Percentiles rank a stretch among this genome's conserved stretches.
phyloP scores from a whole-genome alignment of 2,797 vertebrate genomes.

The Argentina silus region DNA sequence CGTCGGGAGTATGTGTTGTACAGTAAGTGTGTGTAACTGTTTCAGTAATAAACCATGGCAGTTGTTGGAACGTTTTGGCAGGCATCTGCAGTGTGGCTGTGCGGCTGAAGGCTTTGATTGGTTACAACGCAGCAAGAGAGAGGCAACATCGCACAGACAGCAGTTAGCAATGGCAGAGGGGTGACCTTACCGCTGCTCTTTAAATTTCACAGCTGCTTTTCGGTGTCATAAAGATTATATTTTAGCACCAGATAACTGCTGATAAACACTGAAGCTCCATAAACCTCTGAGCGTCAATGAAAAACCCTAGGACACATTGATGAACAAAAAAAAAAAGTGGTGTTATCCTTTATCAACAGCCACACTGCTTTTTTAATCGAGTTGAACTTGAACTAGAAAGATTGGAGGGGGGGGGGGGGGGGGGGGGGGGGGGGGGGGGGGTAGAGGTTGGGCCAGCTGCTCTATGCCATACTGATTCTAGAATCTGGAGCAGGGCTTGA shows the following conservation, averaged over 20 bases:
- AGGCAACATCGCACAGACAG: slow-evolving; percentile 20
- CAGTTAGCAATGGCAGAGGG: slow-evolving; percentile 39
- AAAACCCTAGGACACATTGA: slow-evolving; percentile 44
- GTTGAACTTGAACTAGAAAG: slow-evolving; percentile 49
- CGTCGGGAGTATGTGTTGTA: no score
- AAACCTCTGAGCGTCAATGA: slow-evolving; percentile 57
- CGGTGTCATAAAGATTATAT: slow-evolving; percentile 62
- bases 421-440: slow-evolving; percentile 56
- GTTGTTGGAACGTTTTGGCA: slow-evolving; percentile 39
- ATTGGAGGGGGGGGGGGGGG: slow-evolving; percentile 56
- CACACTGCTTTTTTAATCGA: slow-evolving; percentile 38
- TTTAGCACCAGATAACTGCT: slow-evolving; percentile 58
- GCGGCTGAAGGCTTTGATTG: slow-evolving; percentile 38
- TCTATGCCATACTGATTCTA: slow-evolving; percentile 26
- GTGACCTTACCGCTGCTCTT: slow-evolving; percentile 56
- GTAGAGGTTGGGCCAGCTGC: slow-evolving; percentile 21
- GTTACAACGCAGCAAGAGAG: slow-evolving; percentile 20
- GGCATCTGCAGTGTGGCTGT: slow-evolving; percentile 10
- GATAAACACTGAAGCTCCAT: slow-evolving; percentile 63
- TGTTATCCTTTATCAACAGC: slow-evolving; percentile 35
- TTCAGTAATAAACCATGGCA: slow-evolving; percentile 44
- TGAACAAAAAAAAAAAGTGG: slow-evolving; percentile 18
- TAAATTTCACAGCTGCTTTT: slow-evolving; percentile 60
- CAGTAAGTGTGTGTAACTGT: neutral
- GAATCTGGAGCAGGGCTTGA: slow-evolving; percentile 16